These are phyloP conservation scores for Eulemur rubriventer DNA, from an alignment of 2,797 vertebrate genomes.

Conservation along the genomic window DNA sequence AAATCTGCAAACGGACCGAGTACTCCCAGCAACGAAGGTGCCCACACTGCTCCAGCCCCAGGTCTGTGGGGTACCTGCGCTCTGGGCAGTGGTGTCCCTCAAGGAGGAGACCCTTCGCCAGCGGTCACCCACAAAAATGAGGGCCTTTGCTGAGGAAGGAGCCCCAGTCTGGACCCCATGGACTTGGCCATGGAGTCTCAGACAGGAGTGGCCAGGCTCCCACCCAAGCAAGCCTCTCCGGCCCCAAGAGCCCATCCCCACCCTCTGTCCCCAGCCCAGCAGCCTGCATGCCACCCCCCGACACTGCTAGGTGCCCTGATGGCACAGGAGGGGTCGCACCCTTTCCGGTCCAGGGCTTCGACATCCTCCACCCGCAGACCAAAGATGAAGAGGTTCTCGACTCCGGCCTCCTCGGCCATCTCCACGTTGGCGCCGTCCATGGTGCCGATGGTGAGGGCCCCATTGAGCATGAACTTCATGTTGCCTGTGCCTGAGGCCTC, in stretches of 20 bases:
- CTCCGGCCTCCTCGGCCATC: conserved; percentile 92
- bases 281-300: no score
- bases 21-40: not conserved
- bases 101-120: not conserved
- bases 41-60: no score
- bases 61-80: not conserved
- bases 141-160: not conserved
- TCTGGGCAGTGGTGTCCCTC: not conserved
- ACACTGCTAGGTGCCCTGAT: not conserved
- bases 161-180: not conserved
- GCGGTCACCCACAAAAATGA: not conserved
- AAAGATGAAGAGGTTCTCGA: conserved; percentile 93
- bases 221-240: not conserved
- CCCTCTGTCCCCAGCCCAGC: not conserved
- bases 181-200: not conserved
- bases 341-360: conserved; percentile 88
- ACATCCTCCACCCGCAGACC: conserved; percentile 92
- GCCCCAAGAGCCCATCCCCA: not conserved
- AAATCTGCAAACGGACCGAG: not conserved
- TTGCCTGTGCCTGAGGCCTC: conserved; percentile 93
- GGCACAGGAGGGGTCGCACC: conserved; percentile 79
- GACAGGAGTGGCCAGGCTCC: not conserved
- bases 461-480: conserved; percentile 95
- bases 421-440: conserved; percentile 94
- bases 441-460: conserved; percentile 92